These are phyloP conservation scores for Asbolus verrucosus DNA, from an alignment of 1,140 invertebrate species.

Conservation along the genomic window DNA sequence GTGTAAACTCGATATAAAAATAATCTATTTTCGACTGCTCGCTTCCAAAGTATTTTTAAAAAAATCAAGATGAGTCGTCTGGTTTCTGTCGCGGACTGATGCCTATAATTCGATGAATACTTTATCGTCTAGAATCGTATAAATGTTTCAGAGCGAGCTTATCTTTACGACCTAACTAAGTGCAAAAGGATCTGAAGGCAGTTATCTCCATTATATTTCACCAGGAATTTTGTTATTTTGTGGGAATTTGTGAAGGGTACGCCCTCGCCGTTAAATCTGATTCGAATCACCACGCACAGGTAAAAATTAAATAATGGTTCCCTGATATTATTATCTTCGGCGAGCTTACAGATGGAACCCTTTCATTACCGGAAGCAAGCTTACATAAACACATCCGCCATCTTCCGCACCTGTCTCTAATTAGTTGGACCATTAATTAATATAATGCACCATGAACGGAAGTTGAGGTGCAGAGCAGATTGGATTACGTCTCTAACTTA, in stretches of 20 bases:
- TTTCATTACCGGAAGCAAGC: too few relatives aligned
- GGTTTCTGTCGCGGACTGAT: constrained; percentile 47
- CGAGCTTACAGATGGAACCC: too few relatives aligned
- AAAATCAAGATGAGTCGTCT: constrained; percentile 44
- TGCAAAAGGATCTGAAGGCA: constrained; percentile 46
- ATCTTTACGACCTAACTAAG: constrained; percentile 51
- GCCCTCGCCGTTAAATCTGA: too few relatives aligned
- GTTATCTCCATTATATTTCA: constrained; percentile 44
- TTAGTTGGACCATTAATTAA: constrained; percentile 34
- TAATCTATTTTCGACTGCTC: constrained; percentile 41
- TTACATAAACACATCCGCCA: too few relatives aligned
- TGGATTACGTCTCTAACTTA: too few relatives aligned
- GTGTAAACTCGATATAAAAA: constrained; percentile 40
- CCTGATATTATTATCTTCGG: too few relatives aligned
- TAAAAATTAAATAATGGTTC: too few relatives aligned
- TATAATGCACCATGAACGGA: constrained; percentile 31
- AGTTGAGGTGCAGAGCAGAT: constrained; percentile 30
- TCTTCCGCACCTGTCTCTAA: constrained; percentile 17
- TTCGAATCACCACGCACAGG: too few relatives aligned
- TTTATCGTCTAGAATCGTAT: constrained; percentile 52
- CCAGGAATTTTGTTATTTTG: constrained; percentile 28
- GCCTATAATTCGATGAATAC: constrained; percentile 53
- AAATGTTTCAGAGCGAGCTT: constrained; percentile 51
- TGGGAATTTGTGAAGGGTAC: background rate
- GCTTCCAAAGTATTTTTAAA: constrained; percentile 39